A percentile compares a stretch with the other conserved stretches of the same genome.
Evolutionary conservation across 2,113 vertebrate genomes (phyloP).

Genomic region (Tauraco erythrolophus): DNA sequence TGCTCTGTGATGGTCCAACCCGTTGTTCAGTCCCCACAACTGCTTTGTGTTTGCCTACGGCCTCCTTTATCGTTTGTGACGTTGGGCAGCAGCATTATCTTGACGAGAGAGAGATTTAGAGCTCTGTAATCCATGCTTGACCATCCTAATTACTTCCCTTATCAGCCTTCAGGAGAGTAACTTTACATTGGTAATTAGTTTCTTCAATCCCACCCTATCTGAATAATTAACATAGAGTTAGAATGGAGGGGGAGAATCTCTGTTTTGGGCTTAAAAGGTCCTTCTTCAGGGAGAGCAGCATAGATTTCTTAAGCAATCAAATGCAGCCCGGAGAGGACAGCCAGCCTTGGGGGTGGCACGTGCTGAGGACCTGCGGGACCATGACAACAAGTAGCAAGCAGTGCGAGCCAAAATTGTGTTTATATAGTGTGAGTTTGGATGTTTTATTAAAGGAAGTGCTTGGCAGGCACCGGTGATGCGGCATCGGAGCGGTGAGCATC

Average conservation of each 20-base stretch:
- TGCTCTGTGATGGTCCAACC: neutral
- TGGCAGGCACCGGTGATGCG: neutral
- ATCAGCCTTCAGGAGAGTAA: conserved; percentile 70
- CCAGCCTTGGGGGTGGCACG: neutral
- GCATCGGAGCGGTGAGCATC: neutral
- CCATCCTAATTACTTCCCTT: conserved; percentile 78
- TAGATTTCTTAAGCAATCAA: neutral
- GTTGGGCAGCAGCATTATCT: conserved; percentile 55
- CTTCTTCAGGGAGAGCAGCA: neutral
- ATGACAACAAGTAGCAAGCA: neutral
- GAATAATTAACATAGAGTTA: conserved; percentile 1
- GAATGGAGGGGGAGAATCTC: neutral
- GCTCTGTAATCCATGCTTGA: conserved; percentile 67
- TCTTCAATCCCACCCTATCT: conserved; percentile 67
- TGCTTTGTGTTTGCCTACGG: neutral
- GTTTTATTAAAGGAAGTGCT: neutral
- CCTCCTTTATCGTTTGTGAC: neutral
- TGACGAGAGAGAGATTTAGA: conserved; percentile 47
- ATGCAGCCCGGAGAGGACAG: neutral
- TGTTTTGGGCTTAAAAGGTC: neutral
- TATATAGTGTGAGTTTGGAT: neutral
- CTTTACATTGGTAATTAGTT: conserved; percentile 70
- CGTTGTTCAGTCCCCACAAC: neutral
- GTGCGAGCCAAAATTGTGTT: neutral
- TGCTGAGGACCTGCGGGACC: neutral